Percentiles rank a stretch among this genome's conserved stretches.
phyloP scores from a whole-genome alignment of 2,888 invertebrate species.

The Brachypterus glaber region DNA sequence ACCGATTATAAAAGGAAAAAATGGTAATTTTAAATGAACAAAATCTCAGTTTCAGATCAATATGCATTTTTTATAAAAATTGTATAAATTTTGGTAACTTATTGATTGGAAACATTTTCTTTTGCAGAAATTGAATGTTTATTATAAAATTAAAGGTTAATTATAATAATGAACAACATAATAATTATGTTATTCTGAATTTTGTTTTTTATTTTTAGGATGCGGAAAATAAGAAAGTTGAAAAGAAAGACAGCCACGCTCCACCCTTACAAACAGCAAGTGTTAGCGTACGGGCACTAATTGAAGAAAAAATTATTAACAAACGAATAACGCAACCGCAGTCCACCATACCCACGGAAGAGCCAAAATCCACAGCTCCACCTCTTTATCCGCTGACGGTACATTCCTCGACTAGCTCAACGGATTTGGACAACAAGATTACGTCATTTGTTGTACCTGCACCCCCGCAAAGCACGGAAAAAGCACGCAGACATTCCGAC shows the following conservation, averaged over 20 bases:
- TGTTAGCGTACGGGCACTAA: conserved; percentile 79
- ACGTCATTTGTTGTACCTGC: conserved; percentile 51
- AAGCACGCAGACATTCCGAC: conserved; percentile 49
- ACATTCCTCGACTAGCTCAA: conserved; percentile 37
- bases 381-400: conserved; percentile 39
- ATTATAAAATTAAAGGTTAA: too few relatives aligned
- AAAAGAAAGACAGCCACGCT: conserved; percentile 73
- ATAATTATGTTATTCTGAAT: too few relatives aligned
- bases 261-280: conserved; percentile 88
- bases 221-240: conserved; percentile 74
- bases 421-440: conserved; percentile 37
- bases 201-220: conserved; percentile 49
- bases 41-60: too few relatives aligned
- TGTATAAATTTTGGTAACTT: too few relatives aligned
- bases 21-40: too few relatives aligned
- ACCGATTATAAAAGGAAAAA: too few relatives aligned
- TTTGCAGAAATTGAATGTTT: too few relatives aligned
- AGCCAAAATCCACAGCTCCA: conserved; percentile 18
- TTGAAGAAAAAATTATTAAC: conserved; percentile 89
- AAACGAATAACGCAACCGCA: conserved; percentile 53
- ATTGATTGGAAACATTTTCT: too few relatives aligned
- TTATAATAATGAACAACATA: too few relatives aligned
- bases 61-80: too few relatives aligned
- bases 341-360: conserved; percentile 18
- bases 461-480: conserved; percentile 42